A percentile compares a stretch with the other conserved stretches of the same genome.
Conservation (phyloP, 2,113 vertebrate species). For the Psilopogon haemacephalus region DNA sequence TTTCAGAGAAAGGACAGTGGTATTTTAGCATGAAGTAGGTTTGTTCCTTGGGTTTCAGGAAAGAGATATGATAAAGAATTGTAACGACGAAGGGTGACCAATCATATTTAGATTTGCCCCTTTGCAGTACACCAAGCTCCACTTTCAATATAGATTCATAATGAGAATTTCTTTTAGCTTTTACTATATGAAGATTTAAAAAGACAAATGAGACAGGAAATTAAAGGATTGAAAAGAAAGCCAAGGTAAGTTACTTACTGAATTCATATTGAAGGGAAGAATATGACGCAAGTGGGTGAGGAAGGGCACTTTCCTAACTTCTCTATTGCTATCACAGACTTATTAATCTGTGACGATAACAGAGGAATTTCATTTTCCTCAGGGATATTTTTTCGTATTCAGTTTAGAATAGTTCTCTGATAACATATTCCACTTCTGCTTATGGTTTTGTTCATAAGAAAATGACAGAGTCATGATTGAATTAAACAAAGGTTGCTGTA, state of each 20-base stretch:
- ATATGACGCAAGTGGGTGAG: neutral
- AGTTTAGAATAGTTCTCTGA: neutral
- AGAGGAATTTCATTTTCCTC: slow-evolving; percentile 18
- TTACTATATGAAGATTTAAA: slow-evolving; percentile 31
- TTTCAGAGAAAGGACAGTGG: neutral
- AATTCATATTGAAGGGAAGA: slow-evolving; percentile 17
- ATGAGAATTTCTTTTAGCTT: neutral
- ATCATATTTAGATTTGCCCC: neutral
- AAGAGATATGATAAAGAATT: neutral
- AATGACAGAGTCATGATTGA: neutral
- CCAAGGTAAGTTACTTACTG: neutral
- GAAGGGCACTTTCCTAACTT: neutral
- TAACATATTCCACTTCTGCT: neutral
- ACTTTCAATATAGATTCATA: neutral
- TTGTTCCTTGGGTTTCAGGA: neutral
- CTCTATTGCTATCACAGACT: neutral
- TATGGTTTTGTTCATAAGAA: neutral
- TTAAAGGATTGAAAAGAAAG: slow-evolving; percentile 37
- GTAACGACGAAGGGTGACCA: neutral
- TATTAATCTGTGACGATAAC: neutral
- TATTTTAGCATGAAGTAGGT: neutral
- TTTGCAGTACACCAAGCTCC: neutral
- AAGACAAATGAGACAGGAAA: slow-evolving; percentile 58
- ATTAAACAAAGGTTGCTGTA: neutral
- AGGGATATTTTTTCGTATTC: neutral